Conservation (phyloP, 2,888 invertebrate species). For the Xiphydria camelus region DNA sequence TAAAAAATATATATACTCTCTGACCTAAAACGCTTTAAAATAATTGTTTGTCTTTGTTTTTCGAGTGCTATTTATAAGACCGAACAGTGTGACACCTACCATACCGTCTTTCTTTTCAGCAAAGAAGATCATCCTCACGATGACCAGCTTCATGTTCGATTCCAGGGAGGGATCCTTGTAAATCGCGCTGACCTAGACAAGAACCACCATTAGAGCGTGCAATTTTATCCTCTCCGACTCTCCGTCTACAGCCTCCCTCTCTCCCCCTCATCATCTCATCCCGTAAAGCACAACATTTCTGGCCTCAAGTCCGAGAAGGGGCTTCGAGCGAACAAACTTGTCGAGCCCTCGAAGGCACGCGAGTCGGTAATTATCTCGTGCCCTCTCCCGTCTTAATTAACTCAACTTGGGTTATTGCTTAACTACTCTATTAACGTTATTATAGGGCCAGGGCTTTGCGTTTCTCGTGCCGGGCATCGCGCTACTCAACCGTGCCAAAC, state of each 20-base stretch:
- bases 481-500: no score
- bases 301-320: not conserved
- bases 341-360: not conserved
- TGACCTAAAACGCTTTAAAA: no score
- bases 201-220: constrained; percentile 38
- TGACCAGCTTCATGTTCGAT: constrained; percentile 72
- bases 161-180: constrained; percentile 77
- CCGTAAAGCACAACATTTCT: no score
- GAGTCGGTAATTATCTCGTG: not conserved
- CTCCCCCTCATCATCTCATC: no score
- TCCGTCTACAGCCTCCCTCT: no score
- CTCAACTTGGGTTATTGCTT: constrained; percentile 9
- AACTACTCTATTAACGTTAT: constrained; percentile 9
- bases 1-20: no score
- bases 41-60: no score
- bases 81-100: constrained; percentile 32
- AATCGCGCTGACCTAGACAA: constrained; percentile 72
- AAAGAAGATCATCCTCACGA: constrained; percentile 70
- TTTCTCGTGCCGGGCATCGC: not conserved
- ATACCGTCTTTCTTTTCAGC: constrained; percentile 63
- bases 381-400: not conserved
- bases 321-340: constrained; percentile 4
- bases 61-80: not conserved
- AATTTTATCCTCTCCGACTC: no score
- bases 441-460: not conserved